Evolutionary conservation across 2,888 invertebrate species (phyloP).

Genomic region (Litoditis marina): DNA sequence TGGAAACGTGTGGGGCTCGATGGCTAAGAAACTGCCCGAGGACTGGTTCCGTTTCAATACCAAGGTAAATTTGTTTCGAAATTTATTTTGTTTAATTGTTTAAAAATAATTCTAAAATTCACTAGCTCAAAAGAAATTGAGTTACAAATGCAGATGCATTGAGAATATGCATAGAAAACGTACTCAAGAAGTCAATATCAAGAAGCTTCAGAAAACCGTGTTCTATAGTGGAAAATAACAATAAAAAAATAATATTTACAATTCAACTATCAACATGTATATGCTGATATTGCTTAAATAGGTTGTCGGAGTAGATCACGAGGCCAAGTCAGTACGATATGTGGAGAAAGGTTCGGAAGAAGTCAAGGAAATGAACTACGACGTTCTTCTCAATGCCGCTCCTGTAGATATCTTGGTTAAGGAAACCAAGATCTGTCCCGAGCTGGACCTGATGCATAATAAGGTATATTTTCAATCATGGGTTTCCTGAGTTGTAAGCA

Average conservation of each 20-base stretch:
- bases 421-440: conserved; percentile 49
- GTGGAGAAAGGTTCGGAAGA: conserved; percentile 32
- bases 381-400: conserved; percentile 54
- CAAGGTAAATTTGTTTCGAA: conserved; percentile 20
- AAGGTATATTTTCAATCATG: conserved; percentile 38
- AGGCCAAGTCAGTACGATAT: conserved; percentile 41
- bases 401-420: conserved; percentile 57
- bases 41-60: conserved; percentile 56
- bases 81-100: too few relatives aligned
- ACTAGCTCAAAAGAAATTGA: too few relatives aligned
- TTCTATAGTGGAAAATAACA: neutral
- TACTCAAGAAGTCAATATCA: too few relatives aligned
- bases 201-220: neutral
- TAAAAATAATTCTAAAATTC: too few relatives aligned
- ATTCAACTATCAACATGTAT: too few relatives aligned
- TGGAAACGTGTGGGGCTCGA: conserved; percentile 60
- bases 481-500: too few relatives aligned
- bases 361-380: conserved; percentile 41
- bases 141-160: too few relatives aligned
- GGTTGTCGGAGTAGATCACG: conserved; percentile 40
- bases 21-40: conserved; percentile 54
- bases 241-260: too few relatives aligned
- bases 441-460: conserved; percentile 52
- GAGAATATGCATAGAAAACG: too few relatives aligned
- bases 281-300: too few relatives aligned